Percentiles rank a stretch among this genome's conserved stretches.
Evolutionary conservation across 2,113 vertebrate species (phyloP).

Genomic region (Ahaetulla prasina): DNA sequence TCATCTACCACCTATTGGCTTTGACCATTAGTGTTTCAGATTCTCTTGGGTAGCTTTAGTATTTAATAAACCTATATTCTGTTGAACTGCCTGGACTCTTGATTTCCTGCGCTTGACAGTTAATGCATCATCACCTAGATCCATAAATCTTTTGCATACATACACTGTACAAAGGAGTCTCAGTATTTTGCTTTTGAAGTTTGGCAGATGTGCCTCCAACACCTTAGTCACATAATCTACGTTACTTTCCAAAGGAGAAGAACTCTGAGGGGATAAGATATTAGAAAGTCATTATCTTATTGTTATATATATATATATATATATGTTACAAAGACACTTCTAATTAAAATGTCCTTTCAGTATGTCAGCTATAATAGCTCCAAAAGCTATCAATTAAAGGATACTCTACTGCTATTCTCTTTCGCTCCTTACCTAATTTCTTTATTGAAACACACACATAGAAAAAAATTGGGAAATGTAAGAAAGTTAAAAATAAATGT

Average conservation of each 20-base stretch:
- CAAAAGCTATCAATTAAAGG: background rate
- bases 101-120: constrained; percentile 17
- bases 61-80: background rate
- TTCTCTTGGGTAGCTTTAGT: background rate
- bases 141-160: constrained; percentile 65
- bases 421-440: background rate
- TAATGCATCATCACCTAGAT: constrained; percentile 54
- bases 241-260: constrained; percentile 94
- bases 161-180: constrained; percentile 94
- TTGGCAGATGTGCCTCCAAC: constrained; percentile 95
- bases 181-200: constrained; percentile 98
- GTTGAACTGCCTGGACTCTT: background rate
- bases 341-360: background rate
- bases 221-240: constrained; percentile 91
- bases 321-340: background rate
- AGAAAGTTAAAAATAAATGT: background rate
- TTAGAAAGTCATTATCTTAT: background rate
- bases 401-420: background rate
- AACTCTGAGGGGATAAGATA: constrained; percentile 75
- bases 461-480: background rate
- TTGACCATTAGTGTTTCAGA: background rate
- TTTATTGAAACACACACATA: background rate
- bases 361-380: background rate
- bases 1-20: background rate
- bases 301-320: background rate